Conservation (phyloP, 2,888 invertebrate genomes). For the Kryphioiulus occultus region DNA sequence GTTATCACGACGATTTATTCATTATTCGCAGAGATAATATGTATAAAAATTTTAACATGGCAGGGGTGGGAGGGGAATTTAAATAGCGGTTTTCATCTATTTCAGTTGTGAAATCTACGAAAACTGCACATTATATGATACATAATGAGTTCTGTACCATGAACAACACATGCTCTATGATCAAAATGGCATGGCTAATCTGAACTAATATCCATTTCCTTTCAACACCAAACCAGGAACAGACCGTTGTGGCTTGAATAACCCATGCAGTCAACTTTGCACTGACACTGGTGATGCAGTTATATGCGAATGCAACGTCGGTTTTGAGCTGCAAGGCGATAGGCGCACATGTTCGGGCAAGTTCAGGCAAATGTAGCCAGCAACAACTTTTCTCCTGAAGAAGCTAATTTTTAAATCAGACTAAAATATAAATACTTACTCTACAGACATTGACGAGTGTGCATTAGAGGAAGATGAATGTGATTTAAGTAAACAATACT, state of each 20-base stretch:
- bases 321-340: conserved; percentile 73
- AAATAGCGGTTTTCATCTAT: too few relatives aligned
- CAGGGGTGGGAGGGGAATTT: too few relatives aligned
- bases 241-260: conserved; percentile 69
- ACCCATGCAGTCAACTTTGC: conserved; percentile 79
- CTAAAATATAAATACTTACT: background rate
- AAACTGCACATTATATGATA: too few relatives aligned
- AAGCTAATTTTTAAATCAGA: background rate
- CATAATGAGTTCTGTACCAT: too few relatives aligned
- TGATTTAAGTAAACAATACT: conserved; percentile 71
- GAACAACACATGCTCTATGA: too few relatives aligned
- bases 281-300: conserved; percentile 73
- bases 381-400: background rate
- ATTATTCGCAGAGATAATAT: too few relatives aligned
- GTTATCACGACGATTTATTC: too few relatives aligned
- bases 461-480: conserved; percentile 70
- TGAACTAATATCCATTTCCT: too few relatives aligned
- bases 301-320: conserved; percentile 75
- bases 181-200: too few relatives aligned
- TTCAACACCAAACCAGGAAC: conserved; percentile 29
- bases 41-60: too few relatives aligned
- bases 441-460: conserved; percentile 69
- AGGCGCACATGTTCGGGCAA: conserved; percentile 72
- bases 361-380: background rate
- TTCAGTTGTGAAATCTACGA: too few relatives aligned